These are phyloP conservation scores for Palaemon carinicauda DNA, from an alignment of 1,140 invertebrate species.

Conservation along the genomic window DNA sequence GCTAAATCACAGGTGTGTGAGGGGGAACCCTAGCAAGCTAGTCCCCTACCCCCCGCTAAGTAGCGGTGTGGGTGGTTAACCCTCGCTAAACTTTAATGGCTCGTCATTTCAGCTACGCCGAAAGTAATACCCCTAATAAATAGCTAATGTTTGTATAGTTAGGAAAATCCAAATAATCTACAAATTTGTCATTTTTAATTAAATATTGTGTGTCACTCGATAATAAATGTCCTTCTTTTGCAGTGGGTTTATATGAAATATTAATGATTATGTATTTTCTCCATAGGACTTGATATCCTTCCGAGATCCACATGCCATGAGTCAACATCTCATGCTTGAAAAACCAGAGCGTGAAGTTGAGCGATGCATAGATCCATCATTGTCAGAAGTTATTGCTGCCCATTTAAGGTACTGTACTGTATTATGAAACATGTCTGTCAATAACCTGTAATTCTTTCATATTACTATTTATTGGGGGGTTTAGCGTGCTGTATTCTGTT, in stretches of 20 bases:
- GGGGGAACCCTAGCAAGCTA: no score
- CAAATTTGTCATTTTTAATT: no score
- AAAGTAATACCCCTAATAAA: no score
- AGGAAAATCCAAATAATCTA: no score
- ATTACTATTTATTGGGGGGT: not conserved
- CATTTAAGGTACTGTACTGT: conserved; percentile 76
- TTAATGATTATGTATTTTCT: conserved; percentile 34
- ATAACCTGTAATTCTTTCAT: conserved; percentile 40
- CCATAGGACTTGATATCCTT: conserved; percentile 76
- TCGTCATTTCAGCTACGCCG: no score
- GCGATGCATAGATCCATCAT: conserved; percentile 75
- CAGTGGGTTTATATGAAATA: not conserved
- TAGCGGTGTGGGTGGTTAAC: no score
- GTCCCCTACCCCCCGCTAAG: no score
- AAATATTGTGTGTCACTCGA: no score
- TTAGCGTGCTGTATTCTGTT: not conserved
- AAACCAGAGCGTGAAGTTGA: conserved; percentile 76
- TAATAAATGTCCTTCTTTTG: no score
- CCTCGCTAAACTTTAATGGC: no score
- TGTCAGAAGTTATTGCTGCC: conserved; percentile 81
- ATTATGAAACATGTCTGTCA: not conserved
- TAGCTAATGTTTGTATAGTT: no score
- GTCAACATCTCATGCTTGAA: conserved; percentile 74
- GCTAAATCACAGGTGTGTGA: no score
- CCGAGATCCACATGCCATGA: conserved; percentile 77